Evolutionary conservation across 2,797 vertebrate species (phyloP), one percentile per base, ranked within the genome.

Genomic region (Rallus crepitans): DNA sequence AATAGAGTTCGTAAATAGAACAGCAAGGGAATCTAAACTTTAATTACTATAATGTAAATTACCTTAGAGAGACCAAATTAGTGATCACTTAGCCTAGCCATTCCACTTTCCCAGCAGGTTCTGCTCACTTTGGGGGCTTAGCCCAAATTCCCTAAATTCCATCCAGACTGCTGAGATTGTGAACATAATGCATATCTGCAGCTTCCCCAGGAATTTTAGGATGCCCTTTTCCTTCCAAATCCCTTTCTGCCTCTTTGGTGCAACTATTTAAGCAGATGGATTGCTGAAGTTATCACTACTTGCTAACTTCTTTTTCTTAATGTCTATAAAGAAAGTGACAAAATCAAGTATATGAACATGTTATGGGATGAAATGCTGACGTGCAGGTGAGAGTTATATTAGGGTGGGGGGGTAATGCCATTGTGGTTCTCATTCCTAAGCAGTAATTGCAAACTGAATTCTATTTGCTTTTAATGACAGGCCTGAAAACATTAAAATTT

Each of bases 1-100:
- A 96, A 96, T 95, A 87, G 90, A 95, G 77, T 95, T 95, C 48
- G 4, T 94, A 95, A 95, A 95, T 82, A 92, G 89, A 96, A 90
- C 87, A 96, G 78, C 89, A 83, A 93, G 94, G 94, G 93, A 94
- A 89, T 94, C 89, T 83, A 89, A 94, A 85, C 76, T 92, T 95
- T 93, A 94, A 90, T 96, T 95, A 90, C 92, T 82, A 2, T 82
- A 87, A 78, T 89, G 78, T 93, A 94, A 93, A 95, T 95, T 96
- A 94, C 93, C 64, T 95, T 87, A 57, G 91, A 93, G 95, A 92
- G 91, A 77, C 94, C 90, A 90, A 92, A 96, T 93, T 94, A 95
- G 88, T 78, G 96, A 94, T 95, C 88, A 70, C 90, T 93, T 96
- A 91, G 77, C 66, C 60, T 64, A 94, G 60, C 55, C 93, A 68